Base-by-base conservation (phyloP, 2,113 vertebrate species). In the Dipodomys spectabilis region DNA sequence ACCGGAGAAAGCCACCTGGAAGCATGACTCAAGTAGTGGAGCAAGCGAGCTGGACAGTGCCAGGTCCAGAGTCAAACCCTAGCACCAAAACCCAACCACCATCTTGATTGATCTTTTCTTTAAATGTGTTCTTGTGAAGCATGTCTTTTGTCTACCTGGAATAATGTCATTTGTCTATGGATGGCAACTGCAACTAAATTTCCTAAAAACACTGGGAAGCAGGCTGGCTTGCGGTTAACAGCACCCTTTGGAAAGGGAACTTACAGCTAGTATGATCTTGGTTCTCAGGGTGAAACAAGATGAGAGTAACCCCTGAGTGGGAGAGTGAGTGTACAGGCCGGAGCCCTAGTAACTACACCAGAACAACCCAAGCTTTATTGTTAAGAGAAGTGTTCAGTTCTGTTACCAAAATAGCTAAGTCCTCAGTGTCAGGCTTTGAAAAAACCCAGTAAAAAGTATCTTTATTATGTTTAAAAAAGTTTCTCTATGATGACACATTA, bases 381-480 rank as follows among this genome's bases (percentile, higher is more conserved):
- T 64, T 86, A 68, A 83, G 82, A 82, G 83, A 64, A 53, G 16
- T 89, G 82, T 83, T 22, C 87, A 89, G 28, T 72, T 95, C 84
- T 97, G 68, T 74, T 81, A 13, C 75, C 92, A 49, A 96, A 91
- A 94, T 65, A 94, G 71, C 80, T 86, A 93, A 86, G 82, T 94
- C 71, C 0, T 12, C 65, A 89, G 86, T 57, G 81, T 96, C 87
- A 95, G 45, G 86, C 82, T 97, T 84, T 79, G 93, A 97, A 88
- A 96, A 96, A 96, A 97, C 72, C 96, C 85, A 85, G 86, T 97
- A 95, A 96, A 97, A 98, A 97, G 92, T 96, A 82, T 7, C 28
- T 97, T 97, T 96, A 97, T 97, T 96, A 96, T 88, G 68, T 85
- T 93, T 97, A 95, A 97, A 98, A 98, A 94, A 97, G 92, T 77